A percentile compares a stretch with the other conserved stretches of the same genome.
phyloP scores from a whole-genome alignment of 2,113 vertebrate species.

The human region GRCh38 chr3:47500501-47501000 shows the following conservation, averaged over 20 bases:
- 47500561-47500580: not conserved
- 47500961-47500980: not conserved
- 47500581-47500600: not conserved
- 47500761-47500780: not conserved
- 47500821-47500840: too few relatives aligned
- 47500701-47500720: not conserved
- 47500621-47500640: not conserved
- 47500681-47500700: not conserved
- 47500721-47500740: not conserved
- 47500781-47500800: not conserved
- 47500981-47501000: not conserved
- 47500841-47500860: too few relatives aligned
- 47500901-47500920: not conserved
- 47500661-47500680: not conserved
- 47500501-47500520: not conserved
- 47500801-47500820: rapidly evolving
- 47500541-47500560: not conserved
- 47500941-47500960: rapidly evolving
- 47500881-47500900: rapidly evolving
- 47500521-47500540: not conserved
- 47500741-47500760: not conserved
- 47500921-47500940: too few relatives aligned
- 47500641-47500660: not conserved
- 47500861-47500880: too few relatives aligned
- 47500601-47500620: not conserved